Evolutionary conservation across 2,113 vertebrate genomes (phyloP).

Genomic region (Lethenteron reissneri): DNA sequence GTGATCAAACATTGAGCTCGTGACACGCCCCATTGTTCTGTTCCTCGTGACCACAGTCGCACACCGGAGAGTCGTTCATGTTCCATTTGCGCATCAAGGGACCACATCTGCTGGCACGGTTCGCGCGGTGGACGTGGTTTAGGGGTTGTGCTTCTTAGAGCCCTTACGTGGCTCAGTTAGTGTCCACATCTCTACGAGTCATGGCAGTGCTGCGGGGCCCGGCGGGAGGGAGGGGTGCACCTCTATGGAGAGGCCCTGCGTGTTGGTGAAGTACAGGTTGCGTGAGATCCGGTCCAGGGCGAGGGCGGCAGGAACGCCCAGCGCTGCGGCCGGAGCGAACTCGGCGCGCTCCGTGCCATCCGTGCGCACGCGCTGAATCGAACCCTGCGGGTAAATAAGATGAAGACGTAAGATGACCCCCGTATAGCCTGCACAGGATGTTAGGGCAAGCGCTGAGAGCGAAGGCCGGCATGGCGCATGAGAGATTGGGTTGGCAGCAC

Average conservation of each 20-base stretch:
- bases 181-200: not conserved
- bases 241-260: slow-evolving; percentile 22
- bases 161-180: not conserved
- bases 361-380: slow-evolving; percentile 26
- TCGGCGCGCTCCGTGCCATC: slow-evolving; percentile 23
- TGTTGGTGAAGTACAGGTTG: slow-evolving; percentile 29
- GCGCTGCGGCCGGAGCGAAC: slow-evolving; percentile 25
- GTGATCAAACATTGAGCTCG: too few species aligned
- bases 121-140: too few species aligned
- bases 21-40: too few species aligned
- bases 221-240: slow-evolving; percentile 12
- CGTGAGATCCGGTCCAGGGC: slow-evolving; percentile 31
- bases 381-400: slow-evolving; percentile 16
- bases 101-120: too few species aligned
- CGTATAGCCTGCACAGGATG: not conserved
- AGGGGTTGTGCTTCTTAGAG: too few species aligned
- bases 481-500: not conserved
- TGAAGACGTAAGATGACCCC: slow-evolving; percentile 1
- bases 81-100: too few species aligned
- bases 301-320: slow-evolving; percentile 24
- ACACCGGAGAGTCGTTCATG: too few species aligned
- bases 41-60: too few species aligned
- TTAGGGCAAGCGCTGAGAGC: too few species aligned
- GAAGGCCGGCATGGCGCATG: not conserved
- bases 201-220: not conserved